phyloP scores from a whole-genome alignment of 2,113 vertebrate species.

The Notechis scutatus region DNA sequence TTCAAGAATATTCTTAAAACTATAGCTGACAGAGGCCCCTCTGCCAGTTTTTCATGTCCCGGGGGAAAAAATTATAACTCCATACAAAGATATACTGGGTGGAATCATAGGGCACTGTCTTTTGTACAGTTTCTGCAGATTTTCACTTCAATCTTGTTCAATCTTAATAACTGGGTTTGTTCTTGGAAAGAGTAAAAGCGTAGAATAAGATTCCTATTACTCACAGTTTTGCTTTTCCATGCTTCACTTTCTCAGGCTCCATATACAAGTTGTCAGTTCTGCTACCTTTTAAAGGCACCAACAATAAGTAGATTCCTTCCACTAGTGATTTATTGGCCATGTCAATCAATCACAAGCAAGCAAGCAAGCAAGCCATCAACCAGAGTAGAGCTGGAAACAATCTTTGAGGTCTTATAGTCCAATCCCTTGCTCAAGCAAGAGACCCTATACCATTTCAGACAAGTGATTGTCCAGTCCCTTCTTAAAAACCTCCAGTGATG shows the following conservation, averaged over 20 bases:
- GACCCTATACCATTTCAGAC: too few relatives aligned
- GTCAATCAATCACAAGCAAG: too few relatives aligned
- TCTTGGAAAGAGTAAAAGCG: neutral
- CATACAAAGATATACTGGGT: neutral
- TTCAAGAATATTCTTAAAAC: neutral
- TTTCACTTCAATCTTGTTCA: neutral
- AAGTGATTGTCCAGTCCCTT: too few relatives aligned
- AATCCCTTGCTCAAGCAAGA: too few relatives aligned
- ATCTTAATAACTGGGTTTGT: neutral
- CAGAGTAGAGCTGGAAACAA: too few relatives aligned
- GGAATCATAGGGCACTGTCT: neutral
- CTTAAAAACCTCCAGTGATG: too few relatives aligned
- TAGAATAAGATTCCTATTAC: neutral
- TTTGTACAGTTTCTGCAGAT: neutral
- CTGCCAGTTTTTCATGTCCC: neutral
- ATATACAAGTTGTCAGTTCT: neutral
- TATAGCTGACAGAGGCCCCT: neutral
- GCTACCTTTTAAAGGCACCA: neutral
- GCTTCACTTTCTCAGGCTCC: neutral
- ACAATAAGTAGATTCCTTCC: neutral
- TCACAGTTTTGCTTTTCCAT: neutral
- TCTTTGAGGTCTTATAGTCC: too few relatives aligned
- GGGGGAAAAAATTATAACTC: neutral
- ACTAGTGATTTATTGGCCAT: neutral
- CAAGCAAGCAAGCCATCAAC: too few relatives aligned